These are phyloP conservation scores for Zoanthus gigantus DNA, from an alignment of 92 coral and sea anemone genomes.

Conservation along the genomic window DNA sequence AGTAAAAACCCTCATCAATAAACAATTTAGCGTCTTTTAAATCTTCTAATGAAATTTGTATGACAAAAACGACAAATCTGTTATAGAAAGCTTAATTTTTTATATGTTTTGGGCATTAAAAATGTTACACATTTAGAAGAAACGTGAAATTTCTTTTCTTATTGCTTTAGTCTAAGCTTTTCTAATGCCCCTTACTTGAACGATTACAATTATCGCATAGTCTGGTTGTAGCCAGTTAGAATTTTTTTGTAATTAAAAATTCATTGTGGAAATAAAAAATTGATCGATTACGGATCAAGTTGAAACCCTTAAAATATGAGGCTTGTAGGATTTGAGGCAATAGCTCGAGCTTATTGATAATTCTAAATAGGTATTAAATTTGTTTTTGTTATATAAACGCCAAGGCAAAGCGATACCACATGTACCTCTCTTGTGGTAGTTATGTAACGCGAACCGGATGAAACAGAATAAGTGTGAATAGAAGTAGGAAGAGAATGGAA, in stretches of 20 bases:
- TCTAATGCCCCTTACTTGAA: background rate
- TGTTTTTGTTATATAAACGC: background rate
- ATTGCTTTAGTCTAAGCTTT: background rate
- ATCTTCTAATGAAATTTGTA: background rate
- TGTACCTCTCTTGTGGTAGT: background rate
- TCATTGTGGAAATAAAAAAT: background rate
- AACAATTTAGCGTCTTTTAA: background rate
- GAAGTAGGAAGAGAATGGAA: background rate
- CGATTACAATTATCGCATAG: background rate
- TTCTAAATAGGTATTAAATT: background rate
- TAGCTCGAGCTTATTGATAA: background rate
- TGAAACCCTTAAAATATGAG: background rate
- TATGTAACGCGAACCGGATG: slow-evolving; percentile 18
- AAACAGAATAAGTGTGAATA: slow-evolving; percentile 21
- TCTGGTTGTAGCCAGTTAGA: background rate
- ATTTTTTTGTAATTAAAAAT: slow-evolving; percentile 13
- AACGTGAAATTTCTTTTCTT: background rate
- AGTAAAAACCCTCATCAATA: background rate
- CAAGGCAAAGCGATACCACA: background rate
- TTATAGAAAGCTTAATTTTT: background rate
- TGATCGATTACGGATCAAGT: background rate
- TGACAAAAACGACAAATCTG: background rate
- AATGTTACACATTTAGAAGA: background rate
- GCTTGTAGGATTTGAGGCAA: background rate
- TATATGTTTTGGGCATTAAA: background rate